Evolutionary conservation across 2,113 vertebrate species (phyloP), one percentile per base, ranked within the genome.

Genomic region (Athene noctua): DNA sequence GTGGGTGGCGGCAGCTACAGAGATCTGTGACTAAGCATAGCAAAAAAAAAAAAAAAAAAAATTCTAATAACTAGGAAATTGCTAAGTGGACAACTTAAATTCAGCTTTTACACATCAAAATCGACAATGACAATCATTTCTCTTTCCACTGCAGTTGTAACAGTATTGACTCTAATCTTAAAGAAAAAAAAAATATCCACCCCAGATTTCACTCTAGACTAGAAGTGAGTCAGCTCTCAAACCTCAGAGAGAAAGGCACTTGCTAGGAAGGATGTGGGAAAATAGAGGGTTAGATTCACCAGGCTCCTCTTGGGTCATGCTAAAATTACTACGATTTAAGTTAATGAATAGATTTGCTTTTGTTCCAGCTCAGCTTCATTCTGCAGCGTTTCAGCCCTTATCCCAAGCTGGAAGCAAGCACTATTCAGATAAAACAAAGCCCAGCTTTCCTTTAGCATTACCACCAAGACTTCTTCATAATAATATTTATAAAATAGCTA

Each of bases 301-400:
- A 96, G 65, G 82, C 95, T 95, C 85, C 93, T 97, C 91, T 91
- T 96, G 91, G 97, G 95, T 96, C 96, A 96, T 40, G 90, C 91
- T 90, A 92, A 96, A 97, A 96, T 97, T 97, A 97, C 95, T 96
- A 94, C 89, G 63, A 97, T 95, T 96, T 95, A 94, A 96, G 87
- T 85, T 95, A 96, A 97, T 95, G 93, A 97, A 95, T 67, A 92
- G 89, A 95, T 96, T 96, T 91, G 71, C 78, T 94, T 97, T 95
- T 96, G 92, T 95, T 97, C 91, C 93, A 88, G 91, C 94, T 84
- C 93, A 91, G 89, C 85, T 95, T 95, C 94, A 80, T 86, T 96
- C 91, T 88, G 71, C 85, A 86, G 84, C 19, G 5, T 94, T 94
- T 63, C 87, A 97, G 90, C 81, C 85, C 87, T 92, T 94, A 94